Evolutionary conservation across 2,797 vertebrate species (phyloP).

Genomic region (Coregonus sp.): DNA sequence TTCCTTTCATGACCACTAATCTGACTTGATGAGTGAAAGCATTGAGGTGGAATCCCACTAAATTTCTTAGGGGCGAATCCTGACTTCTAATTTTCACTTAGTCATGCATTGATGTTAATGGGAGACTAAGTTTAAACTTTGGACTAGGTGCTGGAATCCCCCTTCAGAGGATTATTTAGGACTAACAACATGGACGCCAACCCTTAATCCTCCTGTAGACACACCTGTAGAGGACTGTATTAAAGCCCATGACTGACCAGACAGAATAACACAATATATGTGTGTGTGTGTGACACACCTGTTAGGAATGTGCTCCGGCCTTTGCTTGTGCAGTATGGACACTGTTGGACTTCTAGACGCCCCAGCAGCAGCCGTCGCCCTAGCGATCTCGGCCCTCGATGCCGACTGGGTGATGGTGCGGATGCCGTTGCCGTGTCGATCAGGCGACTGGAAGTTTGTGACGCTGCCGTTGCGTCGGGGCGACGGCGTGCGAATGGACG

Average conservation of each 20-base stretch:
- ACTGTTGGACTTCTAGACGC: slow-evolving; percentile 64
- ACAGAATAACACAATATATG: not conserved
- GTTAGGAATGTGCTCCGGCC: slow-evolving; percentile 62
- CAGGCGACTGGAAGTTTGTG: slow-evolving; percentile 77
- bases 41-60: too few relatives aligned
- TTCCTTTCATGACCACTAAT: too few relatives aligned
- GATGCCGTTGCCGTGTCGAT: slow-evolving; percentile 75
- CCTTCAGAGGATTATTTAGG: not conserved
- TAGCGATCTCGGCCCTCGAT: slow-evolving; percentile 66
- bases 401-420: slow-evolving; percentile 81
- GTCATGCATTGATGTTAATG: too few relatives aligned
- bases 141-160: not conserved
- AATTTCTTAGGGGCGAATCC: too few relatives aligned
- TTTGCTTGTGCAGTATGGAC: slow-evolving; percentile 70
- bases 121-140: not conserved
- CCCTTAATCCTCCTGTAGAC: not conserved
- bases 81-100: too few relatives aligned
- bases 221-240: not conserved
- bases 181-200: not conserved
- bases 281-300: slow-evolving; percentile 70
- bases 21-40: too few relatives aligned
- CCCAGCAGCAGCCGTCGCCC: slow-evolving; percentile 50
- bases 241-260: not conserved
- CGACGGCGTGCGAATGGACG: slow-evolving; percentile 70
- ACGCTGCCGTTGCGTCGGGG: slow-evolving; percentile 79